Evolutionary conservation across 2,888 invertebrate genomes (phyloP).

Genomic region (Amitus sp.): DNA sequence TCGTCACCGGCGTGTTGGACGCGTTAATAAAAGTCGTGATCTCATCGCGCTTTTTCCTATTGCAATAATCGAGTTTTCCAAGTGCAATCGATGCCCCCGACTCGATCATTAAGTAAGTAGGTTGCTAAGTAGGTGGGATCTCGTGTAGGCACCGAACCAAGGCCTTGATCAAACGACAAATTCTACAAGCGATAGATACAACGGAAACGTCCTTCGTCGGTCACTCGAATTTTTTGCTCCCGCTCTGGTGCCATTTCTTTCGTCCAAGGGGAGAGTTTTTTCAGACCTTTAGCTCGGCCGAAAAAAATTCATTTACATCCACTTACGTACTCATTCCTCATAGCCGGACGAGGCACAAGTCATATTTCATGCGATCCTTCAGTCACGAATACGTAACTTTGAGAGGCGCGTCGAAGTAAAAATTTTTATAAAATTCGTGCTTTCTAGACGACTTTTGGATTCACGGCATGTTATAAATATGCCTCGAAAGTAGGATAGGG

Average conservation of each 20-base stretch:
- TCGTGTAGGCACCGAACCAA: constrained; percentile 48
- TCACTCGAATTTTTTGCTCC: constrained; percentile 16
- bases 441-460: neutral
- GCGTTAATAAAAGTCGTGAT: constrained; percentile 7
- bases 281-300: neutral
- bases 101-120: constrained; percentile 40
- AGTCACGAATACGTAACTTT: neutral
- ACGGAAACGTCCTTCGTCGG: constrained; percentile 39
- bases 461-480: constrained; percentile 2
- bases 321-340: no score
- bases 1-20: neutral
- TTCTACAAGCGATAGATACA: constrained; percentile 42
- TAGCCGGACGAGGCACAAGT: no score
- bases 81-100: constrained; percentile 15
- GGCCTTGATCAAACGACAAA: constrained; percentile 50
- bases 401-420: no score
- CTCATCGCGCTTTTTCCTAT: constrained; percentile 4
- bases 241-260: constrained; percentile 9
- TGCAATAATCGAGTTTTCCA: constrained; percentile 6
- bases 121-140: constrained; percentile 46
- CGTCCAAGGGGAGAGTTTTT: constrained; percentile 10
- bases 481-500: neutral
- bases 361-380: no score
- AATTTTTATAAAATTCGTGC: neutral
- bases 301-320: constrained; percentile 14